Evolutionary conservation across 2,113 vertebrate species (phyloP), one percentile per base, ranked within the genome.

Genomic region (Alligator mississippiensis): DNA sequence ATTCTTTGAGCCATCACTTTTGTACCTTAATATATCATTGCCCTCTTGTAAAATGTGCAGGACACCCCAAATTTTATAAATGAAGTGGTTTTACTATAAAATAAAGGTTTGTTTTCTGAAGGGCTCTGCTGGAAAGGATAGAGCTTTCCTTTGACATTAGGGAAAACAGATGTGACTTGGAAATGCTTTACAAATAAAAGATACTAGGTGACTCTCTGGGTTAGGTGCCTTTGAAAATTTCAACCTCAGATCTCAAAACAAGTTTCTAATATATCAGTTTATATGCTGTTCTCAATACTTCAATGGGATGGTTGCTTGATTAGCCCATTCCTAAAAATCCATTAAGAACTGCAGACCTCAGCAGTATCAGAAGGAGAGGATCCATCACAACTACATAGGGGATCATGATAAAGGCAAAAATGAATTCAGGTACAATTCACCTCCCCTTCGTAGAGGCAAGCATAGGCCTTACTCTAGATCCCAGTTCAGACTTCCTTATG

Each of bases 51-150:
- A 89, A 90, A 92, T 86, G 80, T 85, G 93, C 0, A 0, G 89
- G 94, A 93, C 88, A 92, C 70, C 83, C 93, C 94, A 93, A 95
- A 93, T 12, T 5, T 96, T 96, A 96, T 96, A 96, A 96, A 96
- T 95, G 92, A 97, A 74, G 87, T 96, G 94, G 85, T 2, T 90
- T 91, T 93, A 96, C 95, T 94, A 82, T 93, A 90, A 96, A 96
- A 95, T 95, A 96, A 96, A 96, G 82, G 92, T 55, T 92, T 92
- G 92, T 91, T 91, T 94, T 96, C 84, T 80, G 78, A 87, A 91
- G 96, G 68, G 92, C 93, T 96, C 89, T 93, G 92, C 96, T 84
- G 93, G 80, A 89, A 75, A 63, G 87, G 61, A n/a, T 30, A 72
- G 55, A 84, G 87, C 4, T 28, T 93, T 82, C 76, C 83, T 93